Conservation (phyloP, 1,140 invertebrate species). For the Zophobas morio region DNA sequence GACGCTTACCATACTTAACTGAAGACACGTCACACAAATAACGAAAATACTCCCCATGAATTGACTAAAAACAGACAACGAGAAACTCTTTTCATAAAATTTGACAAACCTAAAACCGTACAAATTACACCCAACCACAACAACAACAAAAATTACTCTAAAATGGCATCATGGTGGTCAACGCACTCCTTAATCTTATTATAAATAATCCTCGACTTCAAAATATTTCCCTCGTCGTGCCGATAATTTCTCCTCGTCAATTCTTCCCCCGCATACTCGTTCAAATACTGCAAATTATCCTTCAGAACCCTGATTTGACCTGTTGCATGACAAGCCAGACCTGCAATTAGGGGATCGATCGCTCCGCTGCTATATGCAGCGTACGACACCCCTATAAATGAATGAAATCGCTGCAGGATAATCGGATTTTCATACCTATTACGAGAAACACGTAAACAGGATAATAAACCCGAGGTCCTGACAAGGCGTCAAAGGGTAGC, state of each 20-base stretch:
- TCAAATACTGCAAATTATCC: background rate
- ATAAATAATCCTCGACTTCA: slow-evolving; percentile 45
- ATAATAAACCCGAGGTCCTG: background rate
- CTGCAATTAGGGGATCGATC: slow-evolving; percentile 56
- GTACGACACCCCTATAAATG: slow-evolving; percentile 49
- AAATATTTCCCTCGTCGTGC: background rate
- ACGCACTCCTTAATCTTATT: slow-evolving; percentile 54
- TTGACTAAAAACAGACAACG: slow-evolving; percentile 57
- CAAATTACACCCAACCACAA: slow-evolving; percentile 11
- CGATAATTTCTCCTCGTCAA: slow-evolving; percentile 12
- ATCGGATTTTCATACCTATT: background rate
- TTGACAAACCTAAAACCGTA: slow-evolving; percentile 41
- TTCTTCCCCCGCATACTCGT: slow-evolving; percentile 17
- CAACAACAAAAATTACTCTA: slow-evolving; percentile 32
- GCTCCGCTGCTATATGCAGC: slow-evolving; percentile 59
- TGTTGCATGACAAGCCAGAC: slow-evolving; percentile 45
- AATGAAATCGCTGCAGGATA: background rate
- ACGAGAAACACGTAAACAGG: background rate
- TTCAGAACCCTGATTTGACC: slow-evolving; percentile 60
- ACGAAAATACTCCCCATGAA: slow-evolving; percentile 61
- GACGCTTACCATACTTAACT: slow-evolving; percentile 52
- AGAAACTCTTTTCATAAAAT: slow-evolving; percentile 59
- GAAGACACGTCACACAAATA: slow-evolving; percentile 61
- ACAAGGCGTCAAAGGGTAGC: background rate
- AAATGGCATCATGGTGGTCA: slow-evolving; percentile 58